Conservation (phyloP, 2,888 invertebrate species). For the Cheilosia pagana region DNA sequence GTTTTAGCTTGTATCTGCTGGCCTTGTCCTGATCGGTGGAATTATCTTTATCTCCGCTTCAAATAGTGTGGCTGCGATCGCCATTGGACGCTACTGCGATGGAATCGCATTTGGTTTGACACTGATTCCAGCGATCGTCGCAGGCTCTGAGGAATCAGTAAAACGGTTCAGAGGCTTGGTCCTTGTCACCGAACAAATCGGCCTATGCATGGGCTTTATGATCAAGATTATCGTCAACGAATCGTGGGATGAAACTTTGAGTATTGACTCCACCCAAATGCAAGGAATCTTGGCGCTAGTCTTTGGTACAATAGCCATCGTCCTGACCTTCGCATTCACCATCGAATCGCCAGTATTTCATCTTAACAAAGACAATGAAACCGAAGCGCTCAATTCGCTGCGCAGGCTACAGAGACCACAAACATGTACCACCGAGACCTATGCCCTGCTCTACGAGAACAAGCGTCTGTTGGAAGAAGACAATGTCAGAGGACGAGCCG, state of each 20-base stretch:
- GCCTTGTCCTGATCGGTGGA: conserved; percentile 76
- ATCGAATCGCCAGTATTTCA: conserved; percentile 80
- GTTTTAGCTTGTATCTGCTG: conserved; percentile 25
- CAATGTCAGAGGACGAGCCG: conserved; percentile 60
- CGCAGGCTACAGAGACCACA: conserved; percentile 78
- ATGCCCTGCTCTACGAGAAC: conserved; percentile 79
- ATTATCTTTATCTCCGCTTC: conserved; percentile 77
- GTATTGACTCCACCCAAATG: conserved; percentile 73
- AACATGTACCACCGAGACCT: conserved; percentile 77
- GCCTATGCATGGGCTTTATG: conserved; percentile 77
- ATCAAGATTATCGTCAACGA: conserved; percentile 75
- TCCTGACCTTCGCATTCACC: conserved; percentile 57
- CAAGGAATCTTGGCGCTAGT: conserved; percentile 77
- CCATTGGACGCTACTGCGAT: conserved; percentile 79
- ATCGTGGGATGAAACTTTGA: conserved; percentile 58
- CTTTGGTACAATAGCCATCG: conserved; percentile 76
- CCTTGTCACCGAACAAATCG: conserved; percentile 77
- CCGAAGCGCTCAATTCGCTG: conserved; percentile 78
- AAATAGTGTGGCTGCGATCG: conserved; percentile 66
- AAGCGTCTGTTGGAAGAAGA: conserved; percentile 79
- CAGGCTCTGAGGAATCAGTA: conserved; percentile 78
- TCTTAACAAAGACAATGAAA: conserved; percentile 77
- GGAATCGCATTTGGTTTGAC: conserved; percentile 79
- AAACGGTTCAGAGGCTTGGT: conserved; percentile 76
- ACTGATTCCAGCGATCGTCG: conserved; percentile 78